phyloP scores from a whole-genome alignment of 2,888 invertebrate genomes.

The Agriopis aurantiaria region DNA sequence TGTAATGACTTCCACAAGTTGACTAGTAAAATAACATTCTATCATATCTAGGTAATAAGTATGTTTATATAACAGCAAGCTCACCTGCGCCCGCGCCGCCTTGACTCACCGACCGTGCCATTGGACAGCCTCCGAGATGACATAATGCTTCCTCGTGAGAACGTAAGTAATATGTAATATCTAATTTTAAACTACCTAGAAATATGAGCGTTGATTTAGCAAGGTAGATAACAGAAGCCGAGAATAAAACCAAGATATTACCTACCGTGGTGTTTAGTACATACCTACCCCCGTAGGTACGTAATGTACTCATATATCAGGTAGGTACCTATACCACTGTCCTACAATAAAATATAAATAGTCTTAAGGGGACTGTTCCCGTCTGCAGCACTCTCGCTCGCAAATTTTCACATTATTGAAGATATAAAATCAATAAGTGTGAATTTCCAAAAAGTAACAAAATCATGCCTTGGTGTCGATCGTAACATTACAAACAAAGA shows the following conservation, averaged over 20 bases:
- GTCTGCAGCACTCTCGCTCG: no score
- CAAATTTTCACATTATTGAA: no score
- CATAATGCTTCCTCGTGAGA: constrained; percentile 47
- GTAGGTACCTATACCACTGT: no score
- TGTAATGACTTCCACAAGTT: constrained; percentile 7
- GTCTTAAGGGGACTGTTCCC: no score
- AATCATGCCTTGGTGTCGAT: no score
- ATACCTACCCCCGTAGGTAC: no score
- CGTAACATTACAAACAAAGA: no score
- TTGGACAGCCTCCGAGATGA: constrained; percentile 46
- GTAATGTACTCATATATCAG: no score
- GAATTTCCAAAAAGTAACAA: no score
- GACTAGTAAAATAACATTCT: not conserved
- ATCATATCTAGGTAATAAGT: constrained; percentile 1
- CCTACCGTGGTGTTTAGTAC: no score
- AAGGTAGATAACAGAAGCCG: not conserved
- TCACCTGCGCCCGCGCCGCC: constrained; percentile 56
- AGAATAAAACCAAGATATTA: not conserved
- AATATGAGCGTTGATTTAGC: not conserved
- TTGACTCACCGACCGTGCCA: constrained; percentile 60
- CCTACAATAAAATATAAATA: no score
- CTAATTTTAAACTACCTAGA: constrained; percentile 31
- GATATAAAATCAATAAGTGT: no score
- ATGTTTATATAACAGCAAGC: constrained; percentile 27
- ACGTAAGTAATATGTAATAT: constrained; percentile 31